Conservation (phyloP, 2,888 invertebrate species). For the Melanostoma mellinum region DNA sequence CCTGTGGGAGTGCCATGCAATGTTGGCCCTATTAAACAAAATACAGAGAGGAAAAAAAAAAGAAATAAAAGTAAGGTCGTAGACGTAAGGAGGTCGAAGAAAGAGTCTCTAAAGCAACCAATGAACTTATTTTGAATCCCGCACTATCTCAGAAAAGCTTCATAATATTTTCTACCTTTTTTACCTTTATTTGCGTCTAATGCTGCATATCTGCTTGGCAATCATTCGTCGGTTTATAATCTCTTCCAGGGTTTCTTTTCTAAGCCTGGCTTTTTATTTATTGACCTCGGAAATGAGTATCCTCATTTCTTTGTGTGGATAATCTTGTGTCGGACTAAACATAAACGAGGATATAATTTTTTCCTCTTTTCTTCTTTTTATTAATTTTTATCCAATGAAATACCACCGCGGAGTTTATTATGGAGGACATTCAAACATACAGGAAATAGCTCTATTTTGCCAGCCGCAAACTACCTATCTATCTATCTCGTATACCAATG, state of each 20-base stretch:
- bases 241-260: constrained; percentile 14
- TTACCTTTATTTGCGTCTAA: constrained; percentile 16
- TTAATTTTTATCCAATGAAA: too few relatives aligned
- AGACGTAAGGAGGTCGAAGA: background rate
- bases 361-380: too few relatives aligned
- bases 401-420: too few relatives aligned
- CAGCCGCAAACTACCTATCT: too few relatives aligned
- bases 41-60: constrained; percentile 17
- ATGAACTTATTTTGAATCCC: constrained; percentile 49
- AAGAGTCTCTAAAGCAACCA: constrained; percentile 39
- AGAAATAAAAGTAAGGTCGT: constrained; percentile 19
- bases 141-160: constrained; percentile 52
- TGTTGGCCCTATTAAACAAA: background rate
- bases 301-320: background rate
- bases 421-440: too few relatives aligned
- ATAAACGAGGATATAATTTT: too few relatives aligned
- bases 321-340: too few relatives aligned
- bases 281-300: constrained; percentile 13
- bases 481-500: too few relatives aligned
- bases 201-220: constrained; percentile 6
- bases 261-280: constrained; percentile 23
- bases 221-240: constrained; percentile 7
- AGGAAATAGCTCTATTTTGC: too few relatives aligned
- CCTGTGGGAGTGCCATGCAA: constrained; percentile 3
- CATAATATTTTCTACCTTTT: constrained; percentile 44